These are phyloP conservation scores for Danio rerio DNA, from an alignment of 2,113 vertebrate species.

Conservation along the genomic window DNA sequence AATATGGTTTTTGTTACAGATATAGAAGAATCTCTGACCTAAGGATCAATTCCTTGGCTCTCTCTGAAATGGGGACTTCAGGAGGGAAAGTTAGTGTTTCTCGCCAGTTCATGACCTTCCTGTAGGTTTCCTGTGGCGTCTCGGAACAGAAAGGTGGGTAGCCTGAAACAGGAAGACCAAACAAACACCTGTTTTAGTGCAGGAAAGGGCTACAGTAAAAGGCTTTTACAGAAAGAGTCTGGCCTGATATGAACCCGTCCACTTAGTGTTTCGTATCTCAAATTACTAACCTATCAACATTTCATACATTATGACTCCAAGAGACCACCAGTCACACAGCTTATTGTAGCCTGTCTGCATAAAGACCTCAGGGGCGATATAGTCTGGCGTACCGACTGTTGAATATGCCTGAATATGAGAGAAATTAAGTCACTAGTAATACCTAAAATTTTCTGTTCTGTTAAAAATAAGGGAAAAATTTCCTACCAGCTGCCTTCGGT, in stretches of 20 bases:
- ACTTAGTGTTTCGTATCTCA: not conserved
- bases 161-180: conserved; percentile 74
- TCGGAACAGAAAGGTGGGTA: conserved; percentile 99
- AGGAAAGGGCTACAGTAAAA: conserved; percentile 21
- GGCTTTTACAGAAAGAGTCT: conserved; percentile 15
- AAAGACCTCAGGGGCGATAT: conserved; percentile 97
- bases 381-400: conserved; percentile 95
- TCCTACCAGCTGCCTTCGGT: conserved; percentile 93
- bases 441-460: not conserved
- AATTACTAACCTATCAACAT: conserved; percentile 91
- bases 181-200: conserved; percentile 13
- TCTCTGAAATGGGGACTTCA: conserved; percentile 97
- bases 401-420: conserved; percentile 86
- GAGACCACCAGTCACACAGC: conserved; percentile 97
- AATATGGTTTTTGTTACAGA: not conserved
- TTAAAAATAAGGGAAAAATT: not conserved
- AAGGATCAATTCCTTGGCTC: conserved; percentile 94
- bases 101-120: conserved; percentile 99
- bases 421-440: not conserved
- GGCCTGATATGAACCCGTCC: not conserved
- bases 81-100: conserved; percentile 96
- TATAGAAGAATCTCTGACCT: conserved; percentile 68
- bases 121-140: conserved; percentile 96
- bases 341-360: conserved; percentile 98
- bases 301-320: conserved; percentile 98